A percentile compares a stretch with the other conserved stretches of the same genome.
phyloP scores from a whole-genome alignment of 2,113 vertebrate species.

The Paralichthys olivaceus region DNA sequence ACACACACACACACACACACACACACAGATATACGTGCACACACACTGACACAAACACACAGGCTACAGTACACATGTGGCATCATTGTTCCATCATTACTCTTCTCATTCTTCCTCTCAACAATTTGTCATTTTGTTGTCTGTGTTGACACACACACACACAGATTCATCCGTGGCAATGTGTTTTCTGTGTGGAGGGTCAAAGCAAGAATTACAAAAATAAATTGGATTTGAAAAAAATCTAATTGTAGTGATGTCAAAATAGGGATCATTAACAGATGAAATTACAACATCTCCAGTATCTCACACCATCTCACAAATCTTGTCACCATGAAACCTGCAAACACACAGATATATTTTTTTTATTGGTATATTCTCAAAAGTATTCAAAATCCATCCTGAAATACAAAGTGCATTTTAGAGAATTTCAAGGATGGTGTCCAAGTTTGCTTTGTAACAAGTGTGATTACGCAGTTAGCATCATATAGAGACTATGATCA shows the following conservation, averaged over 20 bases:
- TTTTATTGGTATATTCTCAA: background rate
- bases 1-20: conserved; percentile 26
- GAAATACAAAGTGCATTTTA: background rate
- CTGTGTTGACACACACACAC: conserved; percentile 53
- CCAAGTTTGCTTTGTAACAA: no score
- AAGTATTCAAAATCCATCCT: background rate
- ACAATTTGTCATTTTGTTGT: conserved; percentile 71
- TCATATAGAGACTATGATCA: no score
- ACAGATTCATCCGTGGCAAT: conserved; percentile 24
- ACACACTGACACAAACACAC: conserved; percentile 26
- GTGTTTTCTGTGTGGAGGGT: conserved; percentile 12
- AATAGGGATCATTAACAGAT: background rate
- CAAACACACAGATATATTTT: background rate
- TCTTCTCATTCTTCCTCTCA: conserved; percentile 70
- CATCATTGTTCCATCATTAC: conserved; percentile 78
- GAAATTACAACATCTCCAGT: background rate
- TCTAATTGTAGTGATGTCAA: background rate
- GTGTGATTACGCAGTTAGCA: no score
- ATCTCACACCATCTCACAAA: background rate
- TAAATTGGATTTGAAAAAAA: conserved; percentile 1
- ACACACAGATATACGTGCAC: conserved; percentile 26
- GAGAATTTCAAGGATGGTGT: background rate
- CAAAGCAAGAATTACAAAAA: conserved; percentile 12
- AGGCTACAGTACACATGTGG: conserved; percentile 69
- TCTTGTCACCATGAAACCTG: background rate